Conservation (phyloP, 2,113 vertebrate genomes). For the Poeciliopsis turrubarensis region DNA sequence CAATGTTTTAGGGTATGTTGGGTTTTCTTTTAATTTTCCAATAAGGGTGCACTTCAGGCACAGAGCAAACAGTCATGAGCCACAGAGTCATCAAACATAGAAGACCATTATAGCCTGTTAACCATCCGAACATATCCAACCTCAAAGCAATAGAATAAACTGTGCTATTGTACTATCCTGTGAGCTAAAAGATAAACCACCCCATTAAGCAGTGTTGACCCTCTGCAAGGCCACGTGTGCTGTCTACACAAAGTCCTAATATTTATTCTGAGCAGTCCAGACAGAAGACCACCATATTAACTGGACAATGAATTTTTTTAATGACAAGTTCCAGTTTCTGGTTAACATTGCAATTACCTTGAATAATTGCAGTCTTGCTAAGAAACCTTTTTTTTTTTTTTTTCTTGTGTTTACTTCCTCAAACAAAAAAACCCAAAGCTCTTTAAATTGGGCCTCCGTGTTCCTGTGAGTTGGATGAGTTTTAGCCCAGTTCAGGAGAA, state of each 20-base stretch:
- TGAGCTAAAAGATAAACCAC: not conserved
- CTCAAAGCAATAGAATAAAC: no score
- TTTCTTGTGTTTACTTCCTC: slow-evolving; percentile 2
- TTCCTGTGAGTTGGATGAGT: slow-evolving; percentile 63
- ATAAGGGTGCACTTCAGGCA: no score
- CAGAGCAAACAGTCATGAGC: no score
- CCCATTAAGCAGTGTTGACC: not conserved
- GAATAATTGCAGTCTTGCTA: slow-evolving; percentile 26
- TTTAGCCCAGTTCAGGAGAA: slow-evolving; percentile 29
- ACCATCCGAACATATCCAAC: not conserved
- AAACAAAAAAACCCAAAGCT: slow-evolving; percentile 8
- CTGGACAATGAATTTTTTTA: slow-evolving; percentile 11
- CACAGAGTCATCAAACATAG: not conserved
- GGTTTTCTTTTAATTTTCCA: no score
- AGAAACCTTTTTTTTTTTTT: slow-evolving; percentile 17
- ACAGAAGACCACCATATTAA: slow-evolving; percentile 33
- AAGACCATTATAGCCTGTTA: not conserved
- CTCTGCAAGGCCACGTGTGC: not conserved
- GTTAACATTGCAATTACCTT: slow-evolving; percentile 36
- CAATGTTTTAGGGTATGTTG: no score
- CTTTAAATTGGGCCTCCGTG: slow-evolving; percentile 55
- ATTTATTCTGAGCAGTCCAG: not conserved
- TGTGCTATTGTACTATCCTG: not conserved
- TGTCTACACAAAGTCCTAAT: not conserved
- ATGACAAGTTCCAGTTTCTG: slow-evolving; percentile 24